These are phyloP conservation scores for Drosophila equinoxialis DNA, from an alignment of 1,140 invertebrate species.

Conservation along the genomic window DNA sequence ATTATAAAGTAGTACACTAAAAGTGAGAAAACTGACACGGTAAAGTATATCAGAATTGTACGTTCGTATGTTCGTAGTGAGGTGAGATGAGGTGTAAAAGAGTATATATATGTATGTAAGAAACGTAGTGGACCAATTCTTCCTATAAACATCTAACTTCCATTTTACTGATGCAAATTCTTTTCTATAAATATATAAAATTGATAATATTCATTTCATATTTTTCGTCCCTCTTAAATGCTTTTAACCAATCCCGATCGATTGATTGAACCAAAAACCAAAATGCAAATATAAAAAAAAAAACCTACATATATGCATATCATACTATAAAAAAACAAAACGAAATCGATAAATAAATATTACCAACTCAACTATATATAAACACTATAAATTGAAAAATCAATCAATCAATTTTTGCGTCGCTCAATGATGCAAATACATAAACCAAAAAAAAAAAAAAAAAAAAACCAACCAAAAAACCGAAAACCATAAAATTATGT, in stretches of 20 bases:
- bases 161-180: conserved; percentile 25
- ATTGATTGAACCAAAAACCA: conserved; percentile 60
- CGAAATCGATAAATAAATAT: conserved; percentile 15
- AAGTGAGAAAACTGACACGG: background rate
- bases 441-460: conserved; percentile 1
- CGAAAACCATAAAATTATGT: conserved; percentile 20
- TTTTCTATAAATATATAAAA: conserved; percentile 46
- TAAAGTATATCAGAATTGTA: background rate
- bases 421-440: conserved; percentile 9
- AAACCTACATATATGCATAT: conserved; percentile 17
- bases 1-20: no score
- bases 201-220: conserved; percentile 69
- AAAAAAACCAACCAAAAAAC: conserved; percentile 25
- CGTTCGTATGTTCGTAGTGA: background rate
- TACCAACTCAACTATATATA: conserved; percentile 11
- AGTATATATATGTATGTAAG: conserved; percentile 1
- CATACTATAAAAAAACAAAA: conserved; percentile 9
- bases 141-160: conserved; percentile 9
- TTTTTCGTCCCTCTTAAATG: conserved; percentile 67
- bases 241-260: conserved; percentile 60
- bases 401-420: conserved; percentile 18
- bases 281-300: conserved; percentile 36
- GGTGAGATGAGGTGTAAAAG: conserved; percentile 3
- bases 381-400: conserved; percentile 20
- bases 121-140: conserved; percentile 7